Evolutionary conservation across 1,140 invertebrate genomes (phyloP).

Genomic region (Acromyrmex heyeri): DNA sequence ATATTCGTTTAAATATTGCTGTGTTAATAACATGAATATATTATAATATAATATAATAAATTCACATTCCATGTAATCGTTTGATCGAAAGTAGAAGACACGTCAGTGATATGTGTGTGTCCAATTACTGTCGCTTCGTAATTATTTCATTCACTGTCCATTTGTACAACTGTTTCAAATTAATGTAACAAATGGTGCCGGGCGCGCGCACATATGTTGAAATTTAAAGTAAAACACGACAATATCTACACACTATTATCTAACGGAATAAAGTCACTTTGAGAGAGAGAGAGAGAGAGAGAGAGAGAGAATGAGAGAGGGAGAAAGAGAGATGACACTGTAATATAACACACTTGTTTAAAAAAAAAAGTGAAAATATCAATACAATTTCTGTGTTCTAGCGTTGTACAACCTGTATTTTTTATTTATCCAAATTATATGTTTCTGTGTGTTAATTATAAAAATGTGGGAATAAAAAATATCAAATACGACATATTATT

Average conservation of each 20-base stretch:
- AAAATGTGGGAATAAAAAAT: conserved; percentile 60
- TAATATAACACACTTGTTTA: conserved; percentile 52
- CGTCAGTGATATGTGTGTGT: conserved; percentile 33
- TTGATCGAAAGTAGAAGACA: conserved; percentile 16
- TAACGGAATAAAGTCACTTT: conserved; percentile 33
- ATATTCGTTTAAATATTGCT: conserved; percentile 6
- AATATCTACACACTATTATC: conserved; percentile 53
- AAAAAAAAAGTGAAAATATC: conserved; percentile 32
- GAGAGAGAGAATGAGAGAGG: conserved; percentile 7
- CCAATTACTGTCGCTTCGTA: conserved; percentile 29
- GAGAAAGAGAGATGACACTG: conserved; percentile 43
- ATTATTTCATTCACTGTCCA: conserved; percentile 55
- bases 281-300: background rate
- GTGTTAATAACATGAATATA: conserved; percentile 6
- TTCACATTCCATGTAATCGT: conserved; percentile 15
- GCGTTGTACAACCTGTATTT: conserved; percentile 39
- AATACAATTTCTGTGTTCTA: conserved; percentile 34
- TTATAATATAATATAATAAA: conserved; percentile 12
- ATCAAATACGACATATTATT: conserved; percentile 31
- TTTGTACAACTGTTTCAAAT: conserved; percentile 38
- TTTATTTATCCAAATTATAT: conserved; percentile 54
- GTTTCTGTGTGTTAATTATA: conserved; percentile 62
- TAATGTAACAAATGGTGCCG: conserved; percentile 33
- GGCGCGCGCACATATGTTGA: conserved; percentile 26
- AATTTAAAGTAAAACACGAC: conserved; percentile 56